Base-by-base conservation (phyloP, 2,797 vertebrate genomes). In the Tamandua tetradactyla region DNA sequence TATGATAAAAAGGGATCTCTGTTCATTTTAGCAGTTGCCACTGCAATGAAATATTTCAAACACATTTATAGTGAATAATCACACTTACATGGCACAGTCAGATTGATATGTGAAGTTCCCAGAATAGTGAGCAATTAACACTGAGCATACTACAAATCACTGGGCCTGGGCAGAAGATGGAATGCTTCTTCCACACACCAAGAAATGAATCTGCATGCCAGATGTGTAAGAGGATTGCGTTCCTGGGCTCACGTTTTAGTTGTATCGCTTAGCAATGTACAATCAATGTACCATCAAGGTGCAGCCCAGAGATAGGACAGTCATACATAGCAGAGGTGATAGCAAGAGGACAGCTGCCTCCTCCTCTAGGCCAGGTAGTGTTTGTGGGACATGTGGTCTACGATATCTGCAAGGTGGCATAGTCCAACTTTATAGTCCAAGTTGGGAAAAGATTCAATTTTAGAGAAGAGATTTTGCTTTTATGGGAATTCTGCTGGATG, bases 61-160 rank as follows among this genome's bases (percentile, higher is more conserved):
- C 52, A 5, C 84, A 85, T 94, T 96, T 93, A 88, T 96, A 90
- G 94, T 95, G 97, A 96, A 82, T 89, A 91, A 88, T 93, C 64
- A 94, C 42, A 91, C 64, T 30, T 94, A 61, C 83, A 71, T 79
- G 94, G 96, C 88, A 96, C 91, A 95, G 96, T 93, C 96, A 97
- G 90, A 89, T 92, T 91, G 95, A 96, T 92, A 94, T 76, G 92
- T 93, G 95, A 94, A 93, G 96, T 96, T 96, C 87, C 96, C 96
- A 96, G 62, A 96, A 96, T 91, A 91, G 87, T 92, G 84, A 89
- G 85, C 96, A 97, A 97, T 97, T 97, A 96, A 96, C 94, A 94
- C 86, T 75, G 91, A 86, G 80, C 15, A 22, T 61, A 13, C 83
- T 59, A 84, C 94, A 95, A 92, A 95, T 96, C 94, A 82, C 40